A percentile compares a stretch with the other conserved stretches of the same genome.
Evolutionary conservation across 2,113 vertebrate species (phyloP).

Genomic region (Orycteropus afer): DNA sequence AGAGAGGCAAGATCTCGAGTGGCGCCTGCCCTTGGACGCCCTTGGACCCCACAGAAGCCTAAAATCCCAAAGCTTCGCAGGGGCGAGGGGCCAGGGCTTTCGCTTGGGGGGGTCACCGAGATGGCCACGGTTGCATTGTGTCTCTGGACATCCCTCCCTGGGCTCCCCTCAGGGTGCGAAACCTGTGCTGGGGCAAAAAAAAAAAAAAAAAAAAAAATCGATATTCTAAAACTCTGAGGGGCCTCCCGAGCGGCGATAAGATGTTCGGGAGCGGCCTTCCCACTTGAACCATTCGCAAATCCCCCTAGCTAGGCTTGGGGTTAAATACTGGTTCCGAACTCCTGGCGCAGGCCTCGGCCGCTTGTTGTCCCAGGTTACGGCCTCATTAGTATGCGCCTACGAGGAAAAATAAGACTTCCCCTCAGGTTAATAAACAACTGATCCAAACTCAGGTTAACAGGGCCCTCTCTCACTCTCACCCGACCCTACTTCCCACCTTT

Average conservation of each 20-base stretch:
- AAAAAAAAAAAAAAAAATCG: not conserved
- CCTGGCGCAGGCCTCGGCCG: constrained; percentile 52
- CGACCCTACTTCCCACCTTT: not conserved
- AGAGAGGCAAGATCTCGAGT: not conserved
- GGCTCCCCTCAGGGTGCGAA: not conserved
- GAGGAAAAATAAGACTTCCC: constrained; percentile 68
- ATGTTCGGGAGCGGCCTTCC: not conserved
- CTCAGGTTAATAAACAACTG: constrained; percentile 85
- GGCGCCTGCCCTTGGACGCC: not conserved
- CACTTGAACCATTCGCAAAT: not conserved
- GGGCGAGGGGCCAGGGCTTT: not conserved
- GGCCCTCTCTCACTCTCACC: not conserved
- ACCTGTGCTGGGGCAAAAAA: not conserved
- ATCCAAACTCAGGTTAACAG: constrained; percentile 62
- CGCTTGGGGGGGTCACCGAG: fast-evolving
- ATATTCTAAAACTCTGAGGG: not conserved
- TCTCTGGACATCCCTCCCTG: not conserved
- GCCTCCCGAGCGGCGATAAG: not conserved
- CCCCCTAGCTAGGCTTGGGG: constrained; percentile 4
- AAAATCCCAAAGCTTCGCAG: not conserved
- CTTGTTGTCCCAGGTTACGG: constrained; percentile 73
- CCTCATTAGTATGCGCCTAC: constrained; percentile 74
- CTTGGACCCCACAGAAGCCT: not conserved
- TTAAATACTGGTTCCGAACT: not conserved
- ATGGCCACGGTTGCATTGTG: not conserved